Base-by-base conservation (phyloP, 2,797 vertebrate genomes). In the Diplodus sargus region DNA sequence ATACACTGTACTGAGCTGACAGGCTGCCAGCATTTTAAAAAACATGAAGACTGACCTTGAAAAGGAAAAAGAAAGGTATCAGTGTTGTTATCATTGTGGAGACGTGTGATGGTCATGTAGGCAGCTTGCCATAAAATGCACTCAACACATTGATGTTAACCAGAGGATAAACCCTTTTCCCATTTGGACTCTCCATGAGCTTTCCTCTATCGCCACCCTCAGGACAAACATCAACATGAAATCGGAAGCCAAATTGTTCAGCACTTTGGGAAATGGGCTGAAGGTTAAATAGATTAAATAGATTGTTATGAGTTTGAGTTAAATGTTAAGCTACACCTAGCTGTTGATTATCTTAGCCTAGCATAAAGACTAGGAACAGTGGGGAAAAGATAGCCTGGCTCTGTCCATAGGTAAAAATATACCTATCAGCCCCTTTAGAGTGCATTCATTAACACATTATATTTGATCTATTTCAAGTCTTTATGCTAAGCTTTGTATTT, bases 181-280 rank as follows among this genome's bases (percentile, higher is more conserved):
- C 30, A 16, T 49, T 39, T 23, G 14, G 62, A 28, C 48, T 22
- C 25, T 57, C 10, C 30, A 16, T 64, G 51, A 57, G 28, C 52
- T 75, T 18, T 78, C 54, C 57, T 78, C 34, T 43, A 75, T 66
- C 17, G 5, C 68, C 79, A 63, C 45, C 85, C 47, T 75, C 66
- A 69, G 74, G 74, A 72, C 65, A 63, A 78, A 45, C 45, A 52
- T 28, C 28, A 28, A 3, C 42, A 25, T 57, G 25, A 62, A 65
- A 51, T 14, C 12, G 56, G 17, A 39, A 47, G 17, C 14, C n/a
- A 3, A 34, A 69, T 48, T 34, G 20, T 43, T 23, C 2, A 34
- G n/a, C 18, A 16, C 47, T 54, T 60, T n/a, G 17, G 17, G 12
- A 48, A n/a, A 20, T 39, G 1, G 9, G 39, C 15, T 45, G 25